A percentile compares a stretch with the other conserved stretches of the same genome.
Conservation (phyloP, 1,140 invertebrate species). For the Diorhabda carinulata region DNA sequence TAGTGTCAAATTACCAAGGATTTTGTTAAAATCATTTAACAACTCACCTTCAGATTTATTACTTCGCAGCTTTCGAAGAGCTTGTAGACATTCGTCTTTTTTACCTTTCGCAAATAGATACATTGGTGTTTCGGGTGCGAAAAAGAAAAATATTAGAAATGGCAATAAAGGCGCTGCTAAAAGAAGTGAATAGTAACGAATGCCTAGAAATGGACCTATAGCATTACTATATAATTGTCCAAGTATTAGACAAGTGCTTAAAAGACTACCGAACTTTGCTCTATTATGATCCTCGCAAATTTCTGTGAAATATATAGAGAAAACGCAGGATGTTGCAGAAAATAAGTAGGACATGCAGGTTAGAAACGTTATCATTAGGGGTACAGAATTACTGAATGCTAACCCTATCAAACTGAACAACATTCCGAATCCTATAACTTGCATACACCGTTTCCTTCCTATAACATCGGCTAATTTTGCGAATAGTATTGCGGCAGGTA, state of each 20-base stretch:
- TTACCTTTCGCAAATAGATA: slow-evolving; percentile 59
- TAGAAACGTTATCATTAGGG: slow-evolving; percentile 45
- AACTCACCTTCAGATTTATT: slow-evolving; percentile 53
- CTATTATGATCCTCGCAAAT: slow-evolving; percentile 46
- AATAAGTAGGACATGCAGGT: slow-evolving; percentile 48
- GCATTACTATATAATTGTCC: slow-evolving; percentile 48
- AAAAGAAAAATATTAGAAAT: slow-evolving; percentile 59
- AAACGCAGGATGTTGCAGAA: slow-evolving; percentile 48
- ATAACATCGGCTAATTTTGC: too few relatives aligned
- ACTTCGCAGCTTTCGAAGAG: slow-evolving; percentile 65
- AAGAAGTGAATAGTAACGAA: slow-evolving; percentile 54
- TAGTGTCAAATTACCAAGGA: slow-evolving; percentile 47
- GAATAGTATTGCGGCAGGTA: too few relatives aligned
- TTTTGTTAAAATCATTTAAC: slow-evolving; percentile 58
- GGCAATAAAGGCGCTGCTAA: slow-evolving; percentile 58
- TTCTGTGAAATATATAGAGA: slow-evolving; percentile 54
- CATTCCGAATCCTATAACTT: too few relatives aligned
- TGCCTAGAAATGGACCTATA: slow-evolving; percentile 57
- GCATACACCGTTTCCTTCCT: too few relatives aligned
- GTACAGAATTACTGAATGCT: slow-evolving; percentile 42
- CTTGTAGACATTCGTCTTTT: slow-evolving; percentile 57
- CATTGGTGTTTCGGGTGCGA: slow-evolving; percentile 80
- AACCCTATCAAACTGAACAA: slow-evolving; percentile 35
- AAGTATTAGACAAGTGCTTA: slow-evolving; percentile 50
- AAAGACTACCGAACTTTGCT: slow-evolving; percentile 55